These are phyloP conservation scores for Phalacrocorax aristotelis DNA, from an alignment of 2,113 vertebrate species.

Conservation along the genomic window DNA sequence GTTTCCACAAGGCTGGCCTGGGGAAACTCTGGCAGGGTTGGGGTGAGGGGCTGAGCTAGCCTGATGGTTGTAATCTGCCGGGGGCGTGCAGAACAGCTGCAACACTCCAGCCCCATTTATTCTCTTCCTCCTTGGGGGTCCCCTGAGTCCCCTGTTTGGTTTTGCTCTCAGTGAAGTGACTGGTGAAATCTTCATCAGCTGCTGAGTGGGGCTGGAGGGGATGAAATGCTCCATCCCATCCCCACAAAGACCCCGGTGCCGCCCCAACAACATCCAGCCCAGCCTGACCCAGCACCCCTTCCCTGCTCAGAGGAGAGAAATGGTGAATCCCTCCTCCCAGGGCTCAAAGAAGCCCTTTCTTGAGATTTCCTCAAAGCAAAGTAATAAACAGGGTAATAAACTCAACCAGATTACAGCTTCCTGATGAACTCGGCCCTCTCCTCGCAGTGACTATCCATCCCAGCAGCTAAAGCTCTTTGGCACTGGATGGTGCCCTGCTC, in stretches of 20 bases:
- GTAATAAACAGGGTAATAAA: constrained; percentile 35
- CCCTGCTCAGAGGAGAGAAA: background rate
- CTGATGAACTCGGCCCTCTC: constrained; percentile 41
- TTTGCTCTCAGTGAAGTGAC: background rate
- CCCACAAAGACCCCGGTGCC: background rate
- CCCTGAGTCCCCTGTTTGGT: background rate
- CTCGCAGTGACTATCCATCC: background rate
- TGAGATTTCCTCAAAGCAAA: constrained; percentile 12
- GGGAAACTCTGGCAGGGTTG: background rate
- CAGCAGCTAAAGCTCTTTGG: background rate
- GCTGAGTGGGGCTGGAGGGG: accelerated
- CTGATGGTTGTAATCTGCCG: background rate
- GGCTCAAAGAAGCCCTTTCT: background rate
- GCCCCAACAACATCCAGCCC: background rate
- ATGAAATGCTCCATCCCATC: background rate
- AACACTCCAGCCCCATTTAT: background rate
- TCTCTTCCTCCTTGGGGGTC: background rate
- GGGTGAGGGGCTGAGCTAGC: background rate
- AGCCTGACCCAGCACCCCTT: background rate
- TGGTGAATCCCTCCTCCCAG: background rate
- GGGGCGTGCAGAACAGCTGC: background rate
- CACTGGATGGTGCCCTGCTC: background rate
- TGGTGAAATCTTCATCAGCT: background rate
- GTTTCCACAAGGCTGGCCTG: background rate
- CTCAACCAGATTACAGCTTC: constrained; percentile 33